Evolutionary conservation across 2,888 invertebrate genomes (phyloP).

Genomic region (Agriotes lineatus): DNA sequence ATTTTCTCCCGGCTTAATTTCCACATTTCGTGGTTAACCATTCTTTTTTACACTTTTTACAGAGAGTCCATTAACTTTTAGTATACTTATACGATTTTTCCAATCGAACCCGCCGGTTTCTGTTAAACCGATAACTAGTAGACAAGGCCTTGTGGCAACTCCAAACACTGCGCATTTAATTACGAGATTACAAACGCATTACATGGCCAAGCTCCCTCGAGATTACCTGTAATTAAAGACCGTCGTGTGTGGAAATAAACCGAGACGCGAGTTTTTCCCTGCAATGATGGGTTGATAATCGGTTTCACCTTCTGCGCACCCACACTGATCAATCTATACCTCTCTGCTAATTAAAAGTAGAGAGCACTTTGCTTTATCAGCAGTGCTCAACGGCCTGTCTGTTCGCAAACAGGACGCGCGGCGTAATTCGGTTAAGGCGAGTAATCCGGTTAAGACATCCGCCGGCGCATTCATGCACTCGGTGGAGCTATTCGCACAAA

Average conservation of each 20-base stretch:
- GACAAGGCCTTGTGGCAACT: too few species aligned
- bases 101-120: too few species aligned
- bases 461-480: not conserved
- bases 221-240: not conserved
- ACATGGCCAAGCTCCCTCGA: not conserved
- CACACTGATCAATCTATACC: constrained; percentile 13
- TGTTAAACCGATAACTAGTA: too few species aligned
- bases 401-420: not conserved
- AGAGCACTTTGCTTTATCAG: constrained; percentile 1
- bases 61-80: too few species aligned
- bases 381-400: not conserved
- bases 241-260: not conserved
- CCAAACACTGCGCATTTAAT: too few species aligned
- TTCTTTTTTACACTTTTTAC: too few species aligned
- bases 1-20: too few species aligned
- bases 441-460: constrained; percentile 10
- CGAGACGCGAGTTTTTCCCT: not conserved
- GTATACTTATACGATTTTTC: too few species aligned
- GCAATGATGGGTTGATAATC: not conserved
- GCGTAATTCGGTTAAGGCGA: not conserved
- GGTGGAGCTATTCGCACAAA: not conserved
- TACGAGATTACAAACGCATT: not conserved
- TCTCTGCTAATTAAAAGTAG: constrained; percentile 18
- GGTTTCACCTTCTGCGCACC: constrained; percentile 12
- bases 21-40: too few species aligned